phyloP scores from a whole-genome alignment of 2,888 invertebrate genomes.

The Eumacrocentrus americanus region DNA sequence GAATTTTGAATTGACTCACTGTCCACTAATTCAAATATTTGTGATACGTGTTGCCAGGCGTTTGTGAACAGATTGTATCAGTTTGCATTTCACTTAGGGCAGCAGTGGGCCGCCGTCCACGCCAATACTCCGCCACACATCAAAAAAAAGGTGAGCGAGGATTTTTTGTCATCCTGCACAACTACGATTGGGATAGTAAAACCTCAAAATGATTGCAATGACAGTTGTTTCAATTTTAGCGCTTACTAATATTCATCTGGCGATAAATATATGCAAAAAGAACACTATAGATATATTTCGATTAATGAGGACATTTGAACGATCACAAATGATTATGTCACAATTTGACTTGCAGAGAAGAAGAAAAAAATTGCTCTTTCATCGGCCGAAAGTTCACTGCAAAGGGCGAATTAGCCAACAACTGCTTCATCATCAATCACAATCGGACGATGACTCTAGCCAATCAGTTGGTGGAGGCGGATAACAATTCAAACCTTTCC shows the following conservation, averaged over 20 bases:
- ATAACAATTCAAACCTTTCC: constrained; percentile 55
- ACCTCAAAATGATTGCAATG: too few relatives aligned
- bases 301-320: too few relatives aligned
- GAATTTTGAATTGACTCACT: constrained; percentile 3
- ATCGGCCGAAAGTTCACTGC: constrained; percentile 86
- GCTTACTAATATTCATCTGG: too few relatives aligned
- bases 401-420: constrained; percentile 66
- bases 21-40: constrained; percentile 45
- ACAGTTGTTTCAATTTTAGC: too few relatives aligned
- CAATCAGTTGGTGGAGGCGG: constrained; percentile 57
- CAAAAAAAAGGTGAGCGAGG: constrained; percentile 69
- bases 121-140: constrained; percentile 67
- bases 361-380: constrained; percentile 80
- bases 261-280: too few relatives aligned
- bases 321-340: background rate
- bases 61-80: constrained; percentile 70
- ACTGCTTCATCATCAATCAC: constrained; percentile 48
- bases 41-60: constrained; percentile 67
- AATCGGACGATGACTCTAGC: constrained; percentile 60
- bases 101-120: constrained; percentile 75
- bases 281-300: too few relatives aligned
- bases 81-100: constrained; percentile 78
- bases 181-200: background rate
- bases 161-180: too few relatives aligned
- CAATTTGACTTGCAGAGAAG: constrained; percentile 67